Percentiles rank a stretch among this genome's conserved stretches.
These are phyloP conservation scores for Kuschelorhynchus macadamiae DNA, from an alignment of 2,888 invertebrate species.

Conservation along the genomic window DNA sequence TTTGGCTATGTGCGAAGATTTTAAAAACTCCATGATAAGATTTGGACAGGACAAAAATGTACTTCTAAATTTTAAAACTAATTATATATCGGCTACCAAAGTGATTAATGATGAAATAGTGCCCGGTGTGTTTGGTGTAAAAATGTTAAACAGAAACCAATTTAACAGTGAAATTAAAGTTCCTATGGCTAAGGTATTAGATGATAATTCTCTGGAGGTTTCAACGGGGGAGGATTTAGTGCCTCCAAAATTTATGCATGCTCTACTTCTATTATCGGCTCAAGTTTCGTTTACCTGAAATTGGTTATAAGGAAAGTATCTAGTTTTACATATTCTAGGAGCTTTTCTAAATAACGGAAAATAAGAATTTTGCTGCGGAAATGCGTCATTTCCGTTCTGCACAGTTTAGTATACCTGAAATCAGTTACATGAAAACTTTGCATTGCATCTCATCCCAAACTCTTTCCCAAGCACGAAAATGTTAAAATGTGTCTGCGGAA, in stretches of 20 bases:
- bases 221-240: not conserved
- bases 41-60: constrained; percentile 39
- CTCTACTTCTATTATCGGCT: constrained; percentile 16
- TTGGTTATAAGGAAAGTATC: no score
- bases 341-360: no score
- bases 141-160: constrained; percentile 40
- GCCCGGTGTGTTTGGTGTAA: constrained; percentile 44
- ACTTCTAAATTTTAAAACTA: constrained; percentile 42
- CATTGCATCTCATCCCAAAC: no score
- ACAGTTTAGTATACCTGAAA: no score
- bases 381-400: no score
- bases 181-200: constrained; percentile 33
- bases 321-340: no score
- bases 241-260: constrained; percentile 20
- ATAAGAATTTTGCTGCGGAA: no score
- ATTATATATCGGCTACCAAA: constrained; percentile 40
- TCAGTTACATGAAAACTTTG: no score
- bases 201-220: constrained; percentile 17
- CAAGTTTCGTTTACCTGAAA: no score
- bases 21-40: constrained; percentile 37
- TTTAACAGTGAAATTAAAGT: constrained; percentile 40
- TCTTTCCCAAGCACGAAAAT: no score
- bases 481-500: no score
- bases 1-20: constrained; percentile 33
- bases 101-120: constrained; percentile 35